A percentile compares a stretch with the other conserved stretches of the same genome.
Conservation (phyloP, 2,797 vertebrate species). For the Thamnophis elegans region DNA sequence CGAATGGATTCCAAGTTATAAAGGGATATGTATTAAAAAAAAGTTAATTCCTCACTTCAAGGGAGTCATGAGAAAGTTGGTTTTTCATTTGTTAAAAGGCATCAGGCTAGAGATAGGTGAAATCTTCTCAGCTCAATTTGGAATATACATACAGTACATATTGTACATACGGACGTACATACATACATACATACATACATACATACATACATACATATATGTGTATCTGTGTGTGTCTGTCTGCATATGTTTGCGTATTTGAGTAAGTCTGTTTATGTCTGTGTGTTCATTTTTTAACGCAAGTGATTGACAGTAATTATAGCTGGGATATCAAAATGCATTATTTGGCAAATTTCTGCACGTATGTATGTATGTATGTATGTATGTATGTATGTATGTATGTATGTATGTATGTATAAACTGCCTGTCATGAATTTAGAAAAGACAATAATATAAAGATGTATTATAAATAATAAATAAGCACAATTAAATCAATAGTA, state of each 20-base stretch:
- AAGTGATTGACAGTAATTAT: background rate
- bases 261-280: background rate
- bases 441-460: background rate
- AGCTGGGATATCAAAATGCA: background rate
- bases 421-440: background rate
- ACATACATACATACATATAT: background rate
- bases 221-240: background rate
- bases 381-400: accelerated
- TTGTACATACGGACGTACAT: no score
- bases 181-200: no score
- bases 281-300: background rate
- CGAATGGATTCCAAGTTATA: background rate
- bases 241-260: background rate
- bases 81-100: background rate
- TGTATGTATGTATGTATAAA: background rate
- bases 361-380: no score
- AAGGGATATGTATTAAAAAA: background rate
- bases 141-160: background rate
- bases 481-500: background rate
- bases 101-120: background rate
- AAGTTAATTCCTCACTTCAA: background rate
- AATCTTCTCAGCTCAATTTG: background rate
- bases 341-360: background rate
- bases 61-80: background rate
- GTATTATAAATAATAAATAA: background rate